Conservation (phyloP, 1,140 invertebrate genomes). For the Aphidius ervi region DNA sequence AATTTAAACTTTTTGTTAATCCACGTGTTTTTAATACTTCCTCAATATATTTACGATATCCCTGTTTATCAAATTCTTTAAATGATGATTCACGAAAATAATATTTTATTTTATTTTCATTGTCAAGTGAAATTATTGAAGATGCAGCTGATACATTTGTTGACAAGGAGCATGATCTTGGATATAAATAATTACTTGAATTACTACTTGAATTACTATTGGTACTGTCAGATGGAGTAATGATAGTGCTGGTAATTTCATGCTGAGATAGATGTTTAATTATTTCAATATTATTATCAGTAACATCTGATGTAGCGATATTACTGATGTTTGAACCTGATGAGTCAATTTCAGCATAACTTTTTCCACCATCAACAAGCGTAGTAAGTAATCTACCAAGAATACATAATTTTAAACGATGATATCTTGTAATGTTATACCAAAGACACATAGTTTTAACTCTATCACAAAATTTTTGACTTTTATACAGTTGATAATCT, state of each 20-base stretch:
- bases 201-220: slow-evolving; percentile 43
- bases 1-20: slow-evolving; percentile 71
- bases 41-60: slow-evolving; percentile 76
- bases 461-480: slow-evolving; percentile 61
- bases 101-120: no score
- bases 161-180: no score
- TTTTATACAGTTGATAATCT: slow-evolving; percentile 69
- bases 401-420: slow-evolving; percentile 74
- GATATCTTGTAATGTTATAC: slow-evolving; percentile 84
- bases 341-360: slow-evolving; percentile 39
- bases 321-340: slow-evolving; percentile 22
- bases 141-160: no score
- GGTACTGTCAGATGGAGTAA: slow-evolving; percentile 42
- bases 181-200: slow-evolving; percentile 17
- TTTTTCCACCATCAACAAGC: slow-evolving; percentile 46
- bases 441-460: slow-evolving; percentile 81
- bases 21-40: slow-evolving; percentile 82
- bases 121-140: no score
- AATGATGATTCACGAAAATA: slow-evolving; percentile 36
- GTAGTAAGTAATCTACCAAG: slow-evolving; percentile 67
- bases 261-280: slow-evolving; percentile 29
- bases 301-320: slow-evolving; percentile 21
- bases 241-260: slow-evolving; percentile 32
- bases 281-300: slow-evolving; percentile 27
- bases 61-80: slow-evolving; percentile 42